phyloP scores from a whole-genome alignment of 2,797 vertebrate genomes.

The Smutsia temminckii region DNA sequence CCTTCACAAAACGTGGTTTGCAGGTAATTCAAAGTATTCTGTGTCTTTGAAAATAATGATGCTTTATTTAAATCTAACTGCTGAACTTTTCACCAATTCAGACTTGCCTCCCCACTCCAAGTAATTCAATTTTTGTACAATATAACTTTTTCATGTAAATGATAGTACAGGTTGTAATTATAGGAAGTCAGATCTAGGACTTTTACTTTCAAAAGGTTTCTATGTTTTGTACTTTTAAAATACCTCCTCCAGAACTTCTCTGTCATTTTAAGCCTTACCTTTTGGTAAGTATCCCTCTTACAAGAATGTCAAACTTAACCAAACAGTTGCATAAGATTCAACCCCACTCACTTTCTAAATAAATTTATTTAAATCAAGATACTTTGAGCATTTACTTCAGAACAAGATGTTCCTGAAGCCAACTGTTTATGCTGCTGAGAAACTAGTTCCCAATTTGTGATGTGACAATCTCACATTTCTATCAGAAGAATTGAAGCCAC shows the following conservation, averaged over 20 bases:
- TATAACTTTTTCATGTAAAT: not conserved
- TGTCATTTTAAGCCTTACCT: slow-evolving; percentile 51
- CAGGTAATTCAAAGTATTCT: slow-evolving; percentile 16
- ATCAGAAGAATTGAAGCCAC: slow-evolving; percentile 7
- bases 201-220: slow-evolving; percentile 56
- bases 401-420: slow-evolving; percentile 70
- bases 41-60: not conserved
- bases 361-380: slow-evolving; percentile 66
- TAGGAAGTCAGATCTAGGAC: not conserved
- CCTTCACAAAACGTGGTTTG: not conserved
- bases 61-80: not conserved
- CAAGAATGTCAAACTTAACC: slow-evolving; percentile 55
- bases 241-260: slow-evolving; percentile 11
- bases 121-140: not conserved
- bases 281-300: slow-evolving; percentile 49
- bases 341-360: slow-evolving; percentile 74
- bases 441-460: slow-evolving; percentile 38
- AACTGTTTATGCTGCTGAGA: slow-evolving; percentile 67
- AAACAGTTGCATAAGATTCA: slow-evolving; percentile 64
- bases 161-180: not conserved
- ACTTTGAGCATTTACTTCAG: slow-evolving; percentile 60
- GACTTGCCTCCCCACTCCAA: not conserved
- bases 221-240: slow-evolving; percentile 1
- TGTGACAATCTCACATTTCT: slow-evolving; percentile 49
- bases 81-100: slow-evolving; percentile 6